Evolutionary conservation across 53 echinoderm and acorn worm species (phyloP).

Genomic region (Arbacia lixula): DNA sequence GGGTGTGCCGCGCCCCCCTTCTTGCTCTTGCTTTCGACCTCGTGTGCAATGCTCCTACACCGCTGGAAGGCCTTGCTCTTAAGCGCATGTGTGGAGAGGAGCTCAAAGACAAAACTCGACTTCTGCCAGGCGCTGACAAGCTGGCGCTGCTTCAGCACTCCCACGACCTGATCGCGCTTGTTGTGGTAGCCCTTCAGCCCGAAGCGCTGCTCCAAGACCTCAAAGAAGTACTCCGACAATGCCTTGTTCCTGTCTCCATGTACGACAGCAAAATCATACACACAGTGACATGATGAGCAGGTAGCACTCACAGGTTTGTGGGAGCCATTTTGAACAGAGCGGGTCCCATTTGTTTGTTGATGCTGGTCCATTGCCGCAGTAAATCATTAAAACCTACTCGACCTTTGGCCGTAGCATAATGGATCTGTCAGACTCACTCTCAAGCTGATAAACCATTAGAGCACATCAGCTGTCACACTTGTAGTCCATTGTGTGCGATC

Average conservation of each 20-base stretch:
- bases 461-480: no score
- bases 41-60: conserved; percentile 11
- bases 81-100: neutral
- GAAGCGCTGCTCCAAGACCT: neutral
- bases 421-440: no score
- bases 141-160: conserved; percentile 9
- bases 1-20: neutral
- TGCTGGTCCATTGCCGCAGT: conserved; percentile 14
- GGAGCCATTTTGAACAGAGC: neutral
- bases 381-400: no score
- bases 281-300: neutral
- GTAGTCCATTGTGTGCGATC: no score
- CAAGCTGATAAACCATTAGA: no score
- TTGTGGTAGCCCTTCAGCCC: conserved; percentile 28
- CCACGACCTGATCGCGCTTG: conserved; percentile 5
- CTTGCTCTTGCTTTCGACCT: conserved; percentile 12
- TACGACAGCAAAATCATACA: conserved; percentile 8
- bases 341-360: neutral
- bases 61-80: neutral
- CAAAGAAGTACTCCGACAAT: neutral
- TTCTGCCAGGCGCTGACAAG: neutral
- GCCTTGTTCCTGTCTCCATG: conserved; percentile 24
- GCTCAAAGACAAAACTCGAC: neutral
- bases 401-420: no score
- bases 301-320: neutral